A percentile compares a stretch with the other conserved stretches of the same genome.
These are phyloP conservation scores for Chaenodraco wilsoni DNA, from an alignment of 2,797 vertebrate genomes.

Conservation along the genomic window DNA sequence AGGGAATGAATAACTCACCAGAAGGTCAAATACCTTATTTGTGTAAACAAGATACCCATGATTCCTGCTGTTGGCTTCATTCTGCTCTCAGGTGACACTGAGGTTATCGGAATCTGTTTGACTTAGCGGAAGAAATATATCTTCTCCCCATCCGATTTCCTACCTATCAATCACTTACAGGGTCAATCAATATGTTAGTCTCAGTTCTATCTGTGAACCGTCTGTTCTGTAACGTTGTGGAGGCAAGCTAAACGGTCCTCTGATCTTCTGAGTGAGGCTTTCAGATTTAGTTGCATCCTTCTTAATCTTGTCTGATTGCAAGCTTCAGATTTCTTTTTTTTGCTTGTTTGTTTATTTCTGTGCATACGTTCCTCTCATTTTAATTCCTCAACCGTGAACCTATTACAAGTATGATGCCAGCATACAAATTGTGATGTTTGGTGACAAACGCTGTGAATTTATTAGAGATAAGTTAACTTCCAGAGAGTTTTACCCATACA, in stretches of 20 bases:
- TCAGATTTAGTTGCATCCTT: slow-evolving; percentile 39
- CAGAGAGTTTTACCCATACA: slow-evolving; percentile 7
- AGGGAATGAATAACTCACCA: not conserved
- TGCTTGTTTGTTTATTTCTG: slow-evolving; percentile 58
- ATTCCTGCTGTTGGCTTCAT: not conserved
- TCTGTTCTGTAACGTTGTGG: slow-evolving; percentile 23
- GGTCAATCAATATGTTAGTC: slow-evolving; percentile 28
- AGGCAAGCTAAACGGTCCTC: slow-evolving; percentile 18
- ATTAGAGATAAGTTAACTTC: slow-evolving; percentile 16
- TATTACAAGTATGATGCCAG: slow-evolving; percentile 48
- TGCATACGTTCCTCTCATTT: slow-evolving; percentile 53
- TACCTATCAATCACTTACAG: slow-evolving; percentile 17
- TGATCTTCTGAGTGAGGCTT: slow-evolving; percentile 35
- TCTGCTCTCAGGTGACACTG: not conserved
- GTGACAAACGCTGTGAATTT: slow-evolving; percentile 41
- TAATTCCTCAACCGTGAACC: slow-evolving; percentile 47
- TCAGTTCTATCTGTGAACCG: slow-evolving; percentile 9
- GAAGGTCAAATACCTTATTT: slow-evolving; percentile 11
- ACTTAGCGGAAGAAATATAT: slow-evolving; percentile 1
- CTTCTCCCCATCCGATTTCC: not conserved
- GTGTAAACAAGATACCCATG: not conserved
- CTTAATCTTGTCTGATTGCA: slow-evolving; percentile 51
- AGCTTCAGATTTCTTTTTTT: slow-evolving; percentile 41
- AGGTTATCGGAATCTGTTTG: slow-evolving; percentile 3
- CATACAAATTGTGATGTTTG: slow-evolving; percentile 46